These are phyloP conservation scores for Alaudala cheleensis DNA, from an alignment of 2,113 vertebrate species.

Conservation along the genomic window DNA sequence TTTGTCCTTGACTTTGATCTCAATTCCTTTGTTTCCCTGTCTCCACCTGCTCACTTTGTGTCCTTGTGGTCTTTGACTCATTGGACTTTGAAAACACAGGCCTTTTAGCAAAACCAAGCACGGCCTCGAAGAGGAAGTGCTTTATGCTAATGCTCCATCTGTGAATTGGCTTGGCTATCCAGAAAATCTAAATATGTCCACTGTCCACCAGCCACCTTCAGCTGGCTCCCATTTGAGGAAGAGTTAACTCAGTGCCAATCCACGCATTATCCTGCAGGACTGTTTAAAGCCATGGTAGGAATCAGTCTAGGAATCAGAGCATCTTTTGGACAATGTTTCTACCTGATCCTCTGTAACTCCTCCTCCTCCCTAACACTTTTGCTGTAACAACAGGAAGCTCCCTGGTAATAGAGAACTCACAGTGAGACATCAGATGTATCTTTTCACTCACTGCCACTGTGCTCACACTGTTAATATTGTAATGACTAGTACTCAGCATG, in stretches of 20 bases:
- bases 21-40: not conserved
- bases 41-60: not conserved
- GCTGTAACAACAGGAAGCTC: not conserved
- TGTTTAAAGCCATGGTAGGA: not conserved
- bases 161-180: not conserved
- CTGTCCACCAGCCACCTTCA: not conserved
- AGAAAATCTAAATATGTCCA: not conserved
- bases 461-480: not conserved
- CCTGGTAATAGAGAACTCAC: not conserved
- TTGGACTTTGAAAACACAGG: not conserved
- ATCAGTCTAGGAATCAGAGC: not conserved
- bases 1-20: not conserved
- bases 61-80: not conserved
- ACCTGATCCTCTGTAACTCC: not conserved
- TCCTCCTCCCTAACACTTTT: not conserved
- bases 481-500: not conserved
- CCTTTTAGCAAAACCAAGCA: not conserved
- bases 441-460: not conserved
- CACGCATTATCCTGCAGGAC: not conserved
- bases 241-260: not conserved
- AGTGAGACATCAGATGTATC: not conserved
- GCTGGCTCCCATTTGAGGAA: not conserved
- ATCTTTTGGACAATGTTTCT: not conserved
- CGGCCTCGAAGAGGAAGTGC: not conserved
- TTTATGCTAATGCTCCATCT: constrained; percentile 8